Percentiles rank a stretch among this genome's conserved stretches.
These are phyloP conservation scores for Montipora capricornis DNA, from an alignment of 64 coral and sea anemone species.

Conservation along the genomic window DNA sequence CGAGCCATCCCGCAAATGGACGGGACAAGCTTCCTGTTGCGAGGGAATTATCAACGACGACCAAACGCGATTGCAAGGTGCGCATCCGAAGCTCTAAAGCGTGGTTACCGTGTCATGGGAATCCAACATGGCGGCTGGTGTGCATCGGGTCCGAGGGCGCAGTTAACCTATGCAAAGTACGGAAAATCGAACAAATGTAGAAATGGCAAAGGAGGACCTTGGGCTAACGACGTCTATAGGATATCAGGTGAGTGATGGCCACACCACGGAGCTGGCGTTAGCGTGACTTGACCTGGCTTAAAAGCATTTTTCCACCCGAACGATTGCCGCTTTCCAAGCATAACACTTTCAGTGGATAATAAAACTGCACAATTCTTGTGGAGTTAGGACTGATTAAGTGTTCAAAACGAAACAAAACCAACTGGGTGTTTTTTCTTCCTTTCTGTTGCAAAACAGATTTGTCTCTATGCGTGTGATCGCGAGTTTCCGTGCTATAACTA, in stretches of 20 bases:
- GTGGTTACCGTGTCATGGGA: conserved; percentile 61
- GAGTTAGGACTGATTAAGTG: not conserved
- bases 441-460: not conserved
- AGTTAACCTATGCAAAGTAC: conserved; percentile 61
- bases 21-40: conserved; percentile 15
- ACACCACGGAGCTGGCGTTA: too few species aligned
- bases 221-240: conserved; percentile 69
- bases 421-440: too few species aligned
- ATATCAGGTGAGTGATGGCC: conserved; percentile 15
- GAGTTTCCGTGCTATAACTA: not conserved
- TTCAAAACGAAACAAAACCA: not conserved
- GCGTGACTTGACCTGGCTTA: too few species aligned
- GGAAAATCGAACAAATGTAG: conserved; percentile 54
- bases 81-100: conserved; percentile 21
- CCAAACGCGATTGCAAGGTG: conserved; percentile 41
- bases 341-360: too few species aligned
- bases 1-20: conserved; percentile 27
- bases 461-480: not conserved
- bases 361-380: too few species aligned
- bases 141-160: conserved; percentile 63
- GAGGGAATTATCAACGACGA: conserved; percentile 11
- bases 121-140: conserved; percentile 77
- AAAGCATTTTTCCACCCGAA: too few species aligned
- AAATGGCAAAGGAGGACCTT: conserved; percentile 57
- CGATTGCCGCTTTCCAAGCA: too few species aligned